These are phyloP conservation scores for Oscheius onirici DNA, from an alignment of 2,888 invertebrate species.

Conservation along the genomic window DNA sequence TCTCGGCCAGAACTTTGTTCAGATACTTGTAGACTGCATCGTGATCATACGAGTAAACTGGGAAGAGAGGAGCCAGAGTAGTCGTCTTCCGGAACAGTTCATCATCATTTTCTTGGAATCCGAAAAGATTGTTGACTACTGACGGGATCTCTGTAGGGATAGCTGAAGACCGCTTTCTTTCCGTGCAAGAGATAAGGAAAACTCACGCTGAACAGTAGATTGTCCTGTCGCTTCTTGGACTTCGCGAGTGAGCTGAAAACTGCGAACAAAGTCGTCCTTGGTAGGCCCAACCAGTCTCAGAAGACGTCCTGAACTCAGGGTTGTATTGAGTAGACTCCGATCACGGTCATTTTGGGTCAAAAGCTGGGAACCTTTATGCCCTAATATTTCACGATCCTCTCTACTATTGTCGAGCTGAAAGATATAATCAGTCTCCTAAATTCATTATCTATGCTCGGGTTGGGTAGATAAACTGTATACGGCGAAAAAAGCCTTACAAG, in stretches of 20 bases:
- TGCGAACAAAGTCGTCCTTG: conserved; percentile 18
- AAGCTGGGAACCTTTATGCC: too few relatives aligned
- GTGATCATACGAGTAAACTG: conserved; percentile 14
- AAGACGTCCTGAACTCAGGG: conserved; percentile 5
- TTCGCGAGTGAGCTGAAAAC: conserved; percentile 17
- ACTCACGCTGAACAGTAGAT: background rate
- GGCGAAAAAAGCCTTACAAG: too few relatives aligned
- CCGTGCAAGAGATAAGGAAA: background rate
- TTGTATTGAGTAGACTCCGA: background rate
- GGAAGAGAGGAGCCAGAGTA: conserved; percentile 28
- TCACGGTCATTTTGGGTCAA: background rate
- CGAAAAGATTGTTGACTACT: conserved; percentile 33
- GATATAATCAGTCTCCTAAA: too few relatives aligned
- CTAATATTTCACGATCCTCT: too few relatives aligned
- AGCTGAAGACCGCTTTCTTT: conserved; percentile 5
- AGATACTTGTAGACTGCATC: conserved; percentile 19
- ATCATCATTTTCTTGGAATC: conserved; percentile 28
- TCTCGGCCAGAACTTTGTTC: conserved; percentile 5
- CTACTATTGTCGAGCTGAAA: too few relatives aligned
- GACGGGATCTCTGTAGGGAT: conserved; percentile 15
- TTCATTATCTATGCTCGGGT: too few relatives aligned
- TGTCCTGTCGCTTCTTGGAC: conserved; percentile 19
- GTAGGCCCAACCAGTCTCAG: conserved; percentile 30
- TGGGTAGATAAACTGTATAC: too few relatives aligned
- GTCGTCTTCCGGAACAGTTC: conserved; percentile 25